Percentiles rank a stretch among this genome's conserved stretches.
These are phyloP conservation scores for Pelosia muscerda DNA, from an alignment of 2,888 invertebrate species.

Conservation along the genomic window DNA sequence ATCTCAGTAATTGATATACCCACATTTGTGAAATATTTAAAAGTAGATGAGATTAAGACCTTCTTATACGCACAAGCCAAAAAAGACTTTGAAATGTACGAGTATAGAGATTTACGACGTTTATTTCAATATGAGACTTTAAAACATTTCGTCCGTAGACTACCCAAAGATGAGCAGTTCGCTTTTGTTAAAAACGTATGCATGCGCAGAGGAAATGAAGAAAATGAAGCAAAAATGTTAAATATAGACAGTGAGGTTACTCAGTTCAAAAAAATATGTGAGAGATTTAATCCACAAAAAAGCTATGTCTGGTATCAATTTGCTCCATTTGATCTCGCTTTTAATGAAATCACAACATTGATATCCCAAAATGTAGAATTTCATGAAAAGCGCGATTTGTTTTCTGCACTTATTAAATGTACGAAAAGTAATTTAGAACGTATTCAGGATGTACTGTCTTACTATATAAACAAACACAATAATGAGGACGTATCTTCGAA, in stretches of 20 bases:
- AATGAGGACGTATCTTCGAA: conserved; percentile 59
- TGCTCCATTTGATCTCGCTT: conserved; percentile 67
- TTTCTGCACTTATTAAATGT: conserved; percentile 60
- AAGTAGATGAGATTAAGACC: conserved; percentile 60
- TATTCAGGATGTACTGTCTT: conserved; percentile 59
- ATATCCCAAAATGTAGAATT: conserved; percentile 22
- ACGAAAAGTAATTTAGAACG: conserved; percentile 54
- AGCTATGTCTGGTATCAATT: conserved; percentile 67
- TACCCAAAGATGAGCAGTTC: conserved; percentile 65
- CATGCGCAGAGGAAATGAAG: conserved; percentile 57
- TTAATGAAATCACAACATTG: conserved; percentile 54
- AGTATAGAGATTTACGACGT: conserved; percentile 26
- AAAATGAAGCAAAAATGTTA: conserved; percentile 34
- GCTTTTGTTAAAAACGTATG: conserved; percentile 66
- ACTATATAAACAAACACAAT: conserved; percentile 61
- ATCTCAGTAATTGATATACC: conserved; percentile 55
- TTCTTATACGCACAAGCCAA: conserved; percentile 59
- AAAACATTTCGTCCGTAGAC: conserved; percentile 58
- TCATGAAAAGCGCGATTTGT: conserved; percentile 43
- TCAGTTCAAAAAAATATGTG: conserved; percentile 43
- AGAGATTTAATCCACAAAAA: conserved; percentile 30
- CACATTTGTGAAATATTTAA: conserved; percentile 68
- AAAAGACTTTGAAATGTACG: conserved; percentile 23
- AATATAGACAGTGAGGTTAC: conserved; percentile 44
- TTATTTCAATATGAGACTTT: conserved; percentile 55